Evolutionary conservation across 2,888 invertebrate species (phyloP), one percentile per base, ranked within the genome.

Genomic region (Thysanoteuthis rhombus): DNA sequence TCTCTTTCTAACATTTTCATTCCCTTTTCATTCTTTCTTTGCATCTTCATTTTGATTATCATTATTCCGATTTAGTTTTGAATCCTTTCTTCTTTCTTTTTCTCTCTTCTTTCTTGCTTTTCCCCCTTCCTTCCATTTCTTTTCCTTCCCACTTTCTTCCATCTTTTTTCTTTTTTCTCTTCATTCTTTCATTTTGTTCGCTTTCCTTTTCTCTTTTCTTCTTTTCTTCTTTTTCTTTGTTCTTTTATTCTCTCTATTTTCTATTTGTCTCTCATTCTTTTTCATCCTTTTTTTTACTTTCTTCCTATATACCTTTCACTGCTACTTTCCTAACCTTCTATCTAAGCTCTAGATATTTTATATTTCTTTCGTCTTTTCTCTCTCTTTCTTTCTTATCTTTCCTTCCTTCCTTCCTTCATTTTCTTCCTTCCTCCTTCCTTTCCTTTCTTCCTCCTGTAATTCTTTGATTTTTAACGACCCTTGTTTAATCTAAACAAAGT

Each of bases 111-210:
- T 16, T 19, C 0, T 47, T 16, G 8, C 32, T 58, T 32, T 3
- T 0, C 3, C 3, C 12, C 32, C 32, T 32, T 32, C 32, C 19
- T 47, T 1, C 0, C 32, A 32, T 10, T 32, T 6, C 1, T 4
- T 0, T 32, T 22, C 19, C 47, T 22, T 1, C 12, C 32, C 4
- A 0, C 6, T 32, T 32, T 32, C 8, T 1, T 47, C 5, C 58
- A 0, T 32, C 32, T 58, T 28, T 6, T 32, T 28, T 6, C 6
- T 32, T 32, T 12, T 10, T 4, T 58, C 8, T 6, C 32, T 32
- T 32, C n/a, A 1, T n/a, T 32, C 0, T 8, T 12, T 10, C 1
- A 8, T n/a, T 0, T 6, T 16, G 0, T 8, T n/a, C 8, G 6
- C 8, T 8, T 8, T n/a, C n/a, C 75, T 32, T 75, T 12, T 16